These are phyloP conservation scores for Synanceia verrucosa DNA, from an alignment of 2,797 vertebrate genomes.

Conservation along the genomic window DNA sequence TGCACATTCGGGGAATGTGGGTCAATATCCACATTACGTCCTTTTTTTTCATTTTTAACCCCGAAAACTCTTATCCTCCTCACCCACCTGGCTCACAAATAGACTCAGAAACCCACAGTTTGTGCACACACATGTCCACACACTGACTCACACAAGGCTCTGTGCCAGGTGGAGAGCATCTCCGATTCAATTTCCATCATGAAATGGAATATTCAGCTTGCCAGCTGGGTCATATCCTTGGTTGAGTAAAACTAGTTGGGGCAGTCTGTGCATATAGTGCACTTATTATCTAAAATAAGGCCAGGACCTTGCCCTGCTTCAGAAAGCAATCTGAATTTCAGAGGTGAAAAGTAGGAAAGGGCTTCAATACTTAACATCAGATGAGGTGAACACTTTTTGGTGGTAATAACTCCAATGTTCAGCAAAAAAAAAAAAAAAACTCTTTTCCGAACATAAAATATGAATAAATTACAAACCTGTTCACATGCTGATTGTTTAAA, in stretches of 20 bases:
- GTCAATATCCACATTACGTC: constrained; percentile 61
- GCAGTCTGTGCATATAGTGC: constrained; percentile 54
- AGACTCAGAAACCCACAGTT: constrained; percentile 1
- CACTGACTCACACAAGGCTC: constrained; percentile 4
- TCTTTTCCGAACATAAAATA: neutral
- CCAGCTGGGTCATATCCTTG: constrained; percentile 65
- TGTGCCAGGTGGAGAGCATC: constrained; percentile 57
- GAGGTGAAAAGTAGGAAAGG: constrained; percentile 28
- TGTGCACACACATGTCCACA: neutral
- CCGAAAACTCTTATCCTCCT: constrained; percentile 29
- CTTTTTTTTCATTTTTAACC: constrained; percentile 20
- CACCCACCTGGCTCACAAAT: constrained; percentile 28
- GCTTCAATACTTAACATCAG: constrained; percentile 22
- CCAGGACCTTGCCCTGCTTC: constrained; percentile 29
- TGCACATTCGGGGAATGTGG: constrained; percentile 43
- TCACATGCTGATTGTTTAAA: constrained; percentile 5
- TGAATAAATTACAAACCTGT: neutral
- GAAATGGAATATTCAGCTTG: constrained; percentile 70
- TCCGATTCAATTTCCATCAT: constrained; percentile 71
- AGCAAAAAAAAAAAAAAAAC: constrained; percentile 11
- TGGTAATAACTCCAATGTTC: neutral
- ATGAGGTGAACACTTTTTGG: constrained; percentile 21
- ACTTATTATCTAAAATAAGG: constrained; percentile 66
- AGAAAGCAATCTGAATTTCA: constrained; percentile 36
- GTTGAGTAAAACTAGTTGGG: constrained; percentile 45